phyloP scores from a whole-genome alignment of 2,888 invertebrate genomes.

The Pterostichus niger region DNA sequence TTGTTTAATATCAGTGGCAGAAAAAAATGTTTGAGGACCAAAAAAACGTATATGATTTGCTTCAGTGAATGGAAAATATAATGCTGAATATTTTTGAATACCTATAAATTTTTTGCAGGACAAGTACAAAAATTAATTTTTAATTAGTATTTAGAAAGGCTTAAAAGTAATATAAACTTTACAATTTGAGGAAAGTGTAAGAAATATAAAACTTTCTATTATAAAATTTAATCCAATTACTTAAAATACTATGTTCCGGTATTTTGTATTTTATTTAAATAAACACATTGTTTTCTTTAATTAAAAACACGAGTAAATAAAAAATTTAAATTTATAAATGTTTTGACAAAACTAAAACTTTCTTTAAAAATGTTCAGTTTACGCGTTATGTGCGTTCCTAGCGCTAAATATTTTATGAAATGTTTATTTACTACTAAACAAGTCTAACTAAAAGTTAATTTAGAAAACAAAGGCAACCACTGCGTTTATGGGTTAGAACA shows the following conservation, averaged over 20 bases:
- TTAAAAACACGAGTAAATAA: conserved; percentile 6
- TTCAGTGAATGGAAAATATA: conserved; percentile 19
- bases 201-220: conserved; percentile 40
- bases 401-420: background rate
- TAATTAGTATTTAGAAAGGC: conserved; percentile 37
- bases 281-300: conserved; percentile 37
- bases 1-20: too few relatives aligned
- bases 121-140: conserved; percentile 9
- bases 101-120: conserved; percentile 1
- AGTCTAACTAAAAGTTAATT: conserved; percentile 16
- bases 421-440: conserved; percentile 1
- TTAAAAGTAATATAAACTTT: conserved; percentile 39
- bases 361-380: background rate
- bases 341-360: background rate
- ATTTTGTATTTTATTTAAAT: conserved; percentile 30
- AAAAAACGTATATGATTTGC: background rate
- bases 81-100: conserved; percentile 1
- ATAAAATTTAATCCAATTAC: conserved; percentile 44
- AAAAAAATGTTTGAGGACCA: too few relatives aligned
- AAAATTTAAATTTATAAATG: background rate
- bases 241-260: conserved; percentile 45
- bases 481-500: conserved; percentile 38
- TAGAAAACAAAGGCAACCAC: conserved; percentile 3
- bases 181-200: conserved; percentile 32
- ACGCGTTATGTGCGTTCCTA: background rate